phyloP scores from a whole-genome alignment of 2,113 vertebrate species.

The Dipodomys ordii region DNA sequence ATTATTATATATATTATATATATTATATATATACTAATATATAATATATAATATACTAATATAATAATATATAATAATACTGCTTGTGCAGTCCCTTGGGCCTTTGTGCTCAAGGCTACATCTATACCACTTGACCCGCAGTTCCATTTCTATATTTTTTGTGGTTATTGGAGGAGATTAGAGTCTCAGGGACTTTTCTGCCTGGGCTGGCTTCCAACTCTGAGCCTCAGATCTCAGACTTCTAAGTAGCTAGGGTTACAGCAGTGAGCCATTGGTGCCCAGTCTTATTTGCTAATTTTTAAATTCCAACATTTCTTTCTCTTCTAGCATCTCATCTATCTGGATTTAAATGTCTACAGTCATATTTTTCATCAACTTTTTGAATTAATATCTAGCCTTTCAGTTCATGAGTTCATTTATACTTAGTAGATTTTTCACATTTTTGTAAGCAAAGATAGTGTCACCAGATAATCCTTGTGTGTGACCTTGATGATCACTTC shows the following conservation, averaged over 20 bases:
- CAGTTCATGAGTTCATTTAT: not conserved
- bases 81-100: too few species aligned
- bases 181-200: too few species aligned
- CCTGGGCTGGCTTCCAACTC: not conserved
- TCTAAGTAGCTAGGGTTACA: too few species aligned
- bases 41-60: too few species aligned
- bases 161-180: too few species aligned
- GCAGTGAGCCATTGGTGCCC: too few species aligned
- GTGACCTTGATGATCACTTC: not conserved
- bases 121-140: not conserved
- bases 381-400: not conserved
- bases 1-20: too few species aligned
- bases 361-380: slow-evolving; percentile 7
- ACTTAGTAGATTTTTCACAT: not conserved
- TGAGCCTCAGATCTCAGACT: not conserved
- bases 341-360: not conserved
- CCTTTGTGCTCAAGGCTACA: too few species aligned
- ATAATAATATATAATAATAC: too few species aligned
- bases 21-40: too few species aligned
- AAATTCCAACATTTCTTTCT: not conserved
- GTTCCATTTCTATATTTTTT: not conserved
- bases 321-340: not conserved
- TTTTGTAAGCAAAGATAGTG: not conserved
- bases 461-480: not conserved
- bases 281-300: too few species aligned